Evolutionary conservation across 2,797 vertebrate genomes (phyloP), one percentile per base, ranked within the genome.

Genomic region (Sebastiscus albofasciatus): DNA sequence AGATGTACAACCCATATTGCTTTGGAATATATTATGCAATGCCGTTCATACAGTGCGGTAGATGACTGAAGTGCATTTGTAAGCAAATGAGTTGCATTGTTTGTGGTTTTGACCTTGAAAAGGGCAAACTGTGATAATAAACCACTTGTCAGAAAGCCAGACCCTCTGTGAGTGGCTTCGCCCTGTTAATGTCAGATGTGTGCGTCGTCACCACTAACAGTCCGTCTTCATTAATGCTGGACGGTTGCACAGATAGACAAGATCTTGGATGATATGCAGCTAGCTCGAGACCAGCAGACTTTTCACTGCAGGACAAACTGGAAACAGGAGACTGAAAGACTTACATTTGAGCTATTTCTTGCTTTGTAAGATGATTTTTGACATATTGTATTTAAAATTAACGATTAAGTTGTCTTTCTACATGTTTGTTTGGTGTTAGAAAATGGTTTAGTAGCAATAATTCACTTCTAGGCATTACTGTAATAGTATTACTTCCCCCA

Each of bases 21-120:
- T 83, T 84, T 71, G 74, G 79, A 90, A 91, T 86, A 86, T 69
- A 88, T 92, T 82, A 86, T 36, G 56, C 59, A 77, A 34, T 64
- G 72, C 10, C 9, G 46, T 83, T 81, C 58, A 54, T 73, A 85
- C 64, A 59, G 82, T 74, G 80, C 10, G 5, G 31, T 26, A 36
- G 70, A 82, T 77, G 81, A 86, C 79, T 85, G 84, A 77, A 88
- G 82, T 91, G 89, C 84, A 78, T 92, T 86, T 89, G 83, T 84
- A 83, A 84, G 85, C 72, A 91, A 92, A 90, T 85, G 79, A 86
- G 85, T 82, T 81, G 62, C 55, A 72, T 81, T 87, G 76, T 92
- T 93, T 92, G 87, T 80, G 83, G 79, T 66, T 87, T 83, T 83
- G 90, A 93, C 92, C 91, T 93, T 94, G 86, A 70, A 59, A 72